Conservation (phyloP, 2,113 vertebrate species). For the Orthonyx spaldingii region DNA sequence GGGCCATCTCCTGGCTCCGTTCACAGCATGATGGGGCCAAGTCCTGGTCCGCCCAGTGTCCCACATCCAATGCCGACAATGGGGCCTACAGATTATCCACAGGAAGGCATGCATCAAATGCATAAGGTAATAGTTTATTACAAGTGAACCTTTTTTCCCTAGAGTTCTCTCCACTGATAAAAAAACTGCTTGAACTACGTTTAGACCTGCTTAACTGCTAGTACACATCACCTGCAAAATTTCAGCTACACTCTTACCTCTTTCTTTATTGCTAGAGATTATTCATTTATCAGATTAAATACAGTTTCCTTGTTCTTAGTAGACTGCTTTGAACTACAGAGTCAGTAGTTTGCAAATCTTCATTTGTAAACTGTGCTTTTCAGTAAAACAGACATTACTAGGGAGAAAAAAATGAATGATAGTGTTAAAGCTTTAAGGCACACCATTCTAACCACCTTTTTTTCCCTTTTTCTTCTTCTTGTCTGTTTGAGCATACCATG, state of each 20-base stretch:
- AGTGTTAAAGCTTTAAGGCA: neutral
- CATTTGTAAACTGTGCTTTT: neutral
- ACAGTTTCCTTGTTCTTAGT: neutral
- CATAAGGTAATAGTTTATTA: constrained; percentile 85
- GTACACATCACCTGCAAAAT: neutral
- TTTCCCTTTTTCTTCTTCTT: neutral
- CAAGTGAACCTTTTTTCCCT: neutral
- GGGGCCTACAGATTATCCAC: constrained; percentile 85
- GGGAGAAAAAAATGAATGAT: neutral
- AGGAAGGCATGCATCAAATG: constrained; percentile 88
- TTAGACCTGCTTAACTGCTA: neutral
- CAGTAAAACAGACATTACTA: neutral
- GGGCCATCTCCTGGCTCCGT: constrained; percentile 94
- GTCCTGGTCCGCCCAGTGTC: constrained; percentile 90
- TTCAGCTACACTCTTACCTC: neutral
- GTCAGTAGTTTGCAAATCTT: neutral
- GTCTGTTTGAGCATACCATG: rapidly evolving
- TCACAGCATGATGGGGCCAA: constrained; percentile 98
- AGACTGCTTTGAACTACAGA: neutral
- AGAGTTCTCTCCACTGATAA: neutral
- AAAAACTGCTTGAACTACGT: neutral
- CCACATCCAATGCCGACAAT: constrained; percentile 83
- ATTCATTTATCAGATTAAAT: neutral
- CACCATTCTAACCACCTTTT: neutral
- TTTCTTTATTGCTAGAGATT: neutral